Conservation (phyloP, 53 echinoderm and acorn worm species). For the Temnopleurus reevesii region DNA sequence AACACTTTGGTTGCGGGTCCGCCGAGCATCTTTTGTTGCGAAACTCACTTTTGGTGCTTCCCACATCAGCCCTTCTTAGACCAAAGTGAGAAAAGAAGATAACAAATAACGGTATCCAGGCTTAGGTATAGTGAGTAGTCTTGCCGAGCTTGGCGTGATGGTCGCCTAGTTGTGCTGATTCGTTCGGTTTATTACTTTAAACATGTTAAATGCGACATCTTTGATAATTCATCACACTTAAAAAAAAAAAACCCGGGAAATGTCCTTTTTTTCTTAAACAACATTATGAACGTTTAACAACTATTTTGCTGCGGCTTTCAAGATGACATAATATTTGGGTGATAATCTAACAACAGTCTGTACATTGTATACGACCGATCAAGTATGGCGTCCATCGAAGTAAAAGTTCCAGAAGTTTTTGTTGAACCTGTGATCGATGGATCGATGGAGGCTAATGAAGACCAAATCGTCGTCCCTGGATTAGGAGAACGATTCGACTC, state of each 20-base stretch:
- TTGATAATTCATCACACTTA: too few relatives aligned
- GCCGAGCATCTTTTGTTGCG: constrained; percentile 36
- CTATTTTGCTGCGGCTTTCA: not conserved
- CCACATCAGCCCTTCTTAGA: not conserved
- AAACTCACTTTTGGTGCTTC: constrained; percentile 21
- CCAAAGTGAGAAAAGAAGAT: not conserved
- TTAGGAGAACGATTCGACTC: not conserved
- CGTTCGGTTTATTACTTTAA: too few relatives aligned
- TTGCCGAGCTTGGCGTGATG: too few relatives aligned
- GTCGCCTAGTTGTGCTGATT: too few relatives aligned
- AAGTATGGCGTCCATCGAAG: constrained; percentile 16
- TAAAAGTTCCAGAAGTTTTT: not conserved
- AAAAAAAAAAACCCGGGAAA: too few relatives aligned
- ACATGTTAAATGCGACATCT: too few relatives aligned
- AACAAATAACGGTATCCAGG: constrained; percentile 28
- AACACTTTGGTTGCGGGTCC: constrained; percentile 17
- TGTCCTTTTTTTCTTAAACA: too few relatives aligned
- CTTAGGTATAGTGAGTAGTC: too few relatives aligned
- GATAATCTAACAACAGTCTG: not conserved
- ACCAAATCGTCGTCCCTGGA: not conserved
- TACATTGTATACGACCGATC: not conserved
- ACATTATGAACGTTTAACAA: too few relatives aligned
- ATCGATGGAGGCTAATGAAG: not conserved
- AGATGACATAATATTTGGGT: not conserved
- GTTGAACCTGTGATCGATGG: not conserved